phyloP scores from a whole-genome alignment of 2,888 invertebrate genomes.

The Furcula furcula region DNA sequence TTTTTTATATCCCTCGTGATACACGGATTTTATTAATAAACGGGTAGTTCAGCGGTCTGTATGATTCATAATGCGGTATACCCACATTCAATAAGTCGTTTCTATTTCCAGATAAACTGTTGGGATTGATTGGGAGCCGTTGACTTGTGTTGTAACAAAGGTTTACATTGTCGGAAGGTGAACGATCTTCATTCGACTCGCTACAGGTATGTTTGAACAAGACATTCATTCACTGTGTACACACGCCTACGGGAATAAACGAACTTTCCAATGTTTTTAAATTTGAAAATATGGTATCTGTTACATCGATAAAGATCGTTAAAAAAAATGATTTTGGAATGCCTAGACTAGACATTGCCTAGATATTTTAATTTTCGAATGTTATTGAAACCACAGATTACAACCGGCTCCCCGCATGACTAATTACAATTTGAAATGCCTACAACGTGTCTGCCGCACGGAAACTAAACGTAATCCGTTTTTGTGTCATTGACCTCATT shows the following conservation, averaged over 20 bases:
- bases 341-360: no score
- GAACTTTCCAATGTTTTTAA: no score
- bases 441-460: constrained; percentile 53
- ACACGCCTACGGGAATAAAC: constrained; percentile 34
- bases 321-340: no score
- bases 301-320: no score
- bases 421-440: constrained; percentile 61
- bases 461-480: constrained; percentile 59
- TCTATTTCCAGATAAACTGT: constrained; percentile 79
- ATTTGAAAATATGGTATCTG: no score
- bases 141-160: constrained; percentile 76
- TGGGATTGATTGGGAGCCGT: constrained; percentile 74
- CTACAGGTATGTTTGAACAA: constrained; percentile 70
- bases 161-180: constrained; percentile 73
- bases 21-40: constrained; percentile 60
- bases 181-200: constrained; percentile 68
- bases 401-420: constrained; percentile 45
- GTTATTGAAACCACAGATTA: constrained; percentile 38
- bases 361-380: constrained; percentile 27
- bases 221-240: constrained; percentile 40
- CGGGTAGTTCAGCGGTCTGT: constrained; percentile 52
- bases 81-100: constrained; percentile 72
- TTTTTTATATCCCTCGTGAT: constrained; percentile 52
- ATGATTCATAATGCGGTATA: constrained; percentile 63
- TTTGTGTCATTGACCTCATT: constrained; percentile 72